Conservation (phyloP, 2,113 vertebrate genomes). For the Pituophis catenifer region DNA sequence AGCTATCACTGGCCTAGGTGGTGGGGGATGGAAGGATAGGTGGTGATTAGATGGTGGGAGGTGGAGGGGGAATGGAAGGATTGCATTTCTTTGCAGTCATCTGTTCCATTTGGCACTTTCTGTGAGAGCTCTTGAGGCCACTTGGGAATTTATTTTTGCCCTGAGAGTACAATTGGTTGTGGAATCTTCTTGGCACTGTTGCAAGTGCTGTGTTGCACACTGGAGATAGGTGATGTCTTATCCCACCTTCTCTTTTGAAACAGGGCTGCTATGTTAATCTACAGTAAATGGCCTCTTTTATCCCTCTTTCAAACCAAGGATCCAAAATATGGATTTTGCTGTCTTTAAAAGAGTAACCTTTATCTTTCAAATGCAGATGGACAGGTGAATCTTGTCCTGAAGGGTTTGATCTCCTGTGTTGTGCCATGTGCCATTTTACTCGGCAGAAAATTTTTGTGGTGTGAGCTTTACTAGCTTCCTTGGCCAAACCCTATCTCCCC, state of each 20-base stretch:
- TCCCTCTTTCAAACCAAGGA: background rate
- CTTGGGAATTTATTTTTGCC: no score
- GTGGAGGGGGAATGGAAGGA: no score
- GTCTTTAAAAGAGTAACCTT: background rate
- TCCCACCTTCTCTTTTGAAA: background rate
- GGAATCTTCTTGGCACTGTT: background rate
- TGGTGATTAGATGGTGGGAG: no score
- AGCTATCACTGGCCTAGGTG: no score
- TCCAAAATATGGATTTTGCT: background rate
- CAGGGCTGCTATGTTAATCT: background rate
- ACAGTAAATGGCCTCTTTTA: background rate
- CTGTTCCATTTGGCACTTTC: no score
- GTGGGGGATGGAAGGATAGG: no score
- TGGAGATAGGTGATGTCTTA: background rate
- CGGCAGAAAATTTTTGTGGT: background rate
- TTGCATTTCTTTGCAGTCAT: no score
- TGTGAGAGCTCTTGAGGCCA: no score
- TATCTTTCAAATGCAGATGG: background rate
- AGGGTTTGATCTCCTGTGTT: background rate
- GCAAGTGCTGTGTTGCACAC: background rate
- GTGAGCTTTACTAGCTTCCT: background rate
- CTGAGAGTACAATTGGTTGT: background rate
- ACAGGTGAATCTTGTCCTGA: background rate
- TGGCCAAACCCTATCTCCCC: background rate
- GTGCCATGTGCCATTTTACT: background rate